Base-by-base conservation (phyloP, 2,797 vertebrate species). In the Picus viridis region DNA sequence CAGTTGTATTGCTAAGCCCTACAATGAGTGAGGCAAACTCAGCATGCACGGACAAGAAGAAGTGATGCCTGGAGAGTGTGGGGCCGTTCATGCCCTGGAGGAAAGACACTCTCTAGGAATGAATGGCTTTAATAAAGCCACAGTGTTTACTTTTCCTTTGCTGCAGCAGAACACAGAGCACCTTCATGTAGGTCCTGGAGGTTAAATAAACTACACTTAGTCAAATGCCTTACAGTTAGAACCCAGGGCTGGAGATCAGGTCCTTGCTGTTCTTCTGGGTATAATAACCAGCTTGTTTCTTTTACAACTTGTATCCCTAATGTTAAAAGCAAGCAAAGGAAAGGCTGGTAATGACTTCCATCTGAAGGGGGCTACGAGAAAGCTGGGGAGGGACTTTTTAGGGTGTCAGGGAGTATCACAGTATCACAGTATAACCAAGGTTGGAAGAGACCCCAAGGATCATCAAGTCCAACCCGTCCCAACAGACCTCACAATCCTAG, bases 201-300 rank as follows among this genome's bases (percentile, higher is more conserved):
- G 88, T 95, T 97, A 96, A 94, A 95, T 88, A 85, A 97, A 92
- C 75, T 74, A 64, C 30, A 83, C 88, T 90, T 85, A 86, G 75
- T 89, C 43, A 93, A 94, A 94, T 58, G 94, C 76, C 24, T 61
- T 39, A 57, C 71, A 68, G 62, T 54, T 67, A 93, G 92, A 94
- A 39, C 5, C 45, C 62, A 47, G 69, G 10, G 22, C 12, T 86
- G 47, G 59, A 79, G 30, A 68, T 29, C 2, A 3, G 43, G 17
- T 75, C 29, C 7, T n/a, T 54, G 19, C 7, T 76, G 41, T 26
- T 70, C 75, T 71, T 39, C 49, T 54, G 61, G 27, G 29, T 34
- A 17, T 27, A 32, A 29, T 8, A 79, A 53, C 45, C 43, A 64
- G 61, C 4, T 83, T 54, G 47, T 53, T 95, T 41, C 34, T n/a